Evolutionary conservation across 2,797 vertebrate genomes (phyloP).

Genomic region (Melanotaenia maccullochi): DNA sequence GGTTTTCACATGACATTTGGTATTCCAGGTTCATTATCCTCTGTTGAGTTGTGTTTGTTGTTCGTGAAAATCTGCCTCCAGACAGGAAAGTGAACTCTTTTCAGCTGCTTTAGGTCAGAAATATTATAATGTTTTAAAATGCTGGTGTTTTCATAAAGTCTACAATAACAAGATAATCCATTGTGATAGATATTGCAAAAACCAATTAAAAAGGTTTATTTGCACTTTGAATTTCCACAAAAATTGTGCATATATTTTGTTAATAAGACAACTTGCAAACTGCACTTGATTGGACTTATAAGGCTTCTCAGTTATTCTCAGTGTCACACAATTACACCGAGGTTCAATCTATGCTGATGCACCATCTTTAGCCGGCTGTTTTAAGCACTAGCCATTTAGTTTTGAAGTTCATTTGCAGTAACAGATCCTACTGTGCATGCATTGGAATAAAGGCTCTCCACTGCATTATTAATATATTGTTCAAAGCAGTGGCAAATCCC

Average conservation of each 20-base stretch:
- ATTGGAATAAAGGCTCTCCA: not conserved
- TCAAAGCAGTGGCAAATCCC: not conserved
- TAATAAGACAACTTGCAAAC: not conserved
- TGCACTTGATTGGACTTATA: not conserved
- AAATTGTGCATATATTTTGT: not conserved
- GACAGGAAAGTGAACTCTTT: too few species aligned
- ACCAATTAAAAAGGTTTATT: too few species aligned
- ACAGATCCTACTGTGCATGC: not conserved
- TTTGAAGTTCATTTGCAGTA: not conserved
- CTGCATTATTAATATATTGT: conserved; percentile 16
- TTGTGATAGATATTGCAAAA: too few species aligned
- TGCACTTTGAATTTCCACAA: too few species aligned
- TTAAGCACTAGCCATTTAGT: not conserved
- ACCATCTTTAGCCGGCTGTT: not conserved
- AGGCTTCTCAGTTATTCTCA: not conserved
- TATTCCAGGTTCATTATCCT: not conserved
- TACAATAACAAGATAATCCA: too few species aligned
- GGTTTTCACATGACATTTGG: not conserved
- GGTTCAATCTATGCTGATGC: not conserved
- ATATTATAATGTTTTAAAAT: too few species aligned
- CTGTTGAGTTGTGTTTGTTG: not conserved
- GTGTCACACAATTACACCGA: not conserved
- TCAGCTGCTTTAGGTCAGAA: too few species aligned
- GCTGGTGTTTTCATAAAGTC: too few species aligned
- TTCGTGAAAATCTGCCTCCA: not conserved